These are phyloP conservation scores for Blastomussa wellsi DNA, from an alignment of 92 coral and sea anemone genomes.

Conservation along the genomic window DNA sequence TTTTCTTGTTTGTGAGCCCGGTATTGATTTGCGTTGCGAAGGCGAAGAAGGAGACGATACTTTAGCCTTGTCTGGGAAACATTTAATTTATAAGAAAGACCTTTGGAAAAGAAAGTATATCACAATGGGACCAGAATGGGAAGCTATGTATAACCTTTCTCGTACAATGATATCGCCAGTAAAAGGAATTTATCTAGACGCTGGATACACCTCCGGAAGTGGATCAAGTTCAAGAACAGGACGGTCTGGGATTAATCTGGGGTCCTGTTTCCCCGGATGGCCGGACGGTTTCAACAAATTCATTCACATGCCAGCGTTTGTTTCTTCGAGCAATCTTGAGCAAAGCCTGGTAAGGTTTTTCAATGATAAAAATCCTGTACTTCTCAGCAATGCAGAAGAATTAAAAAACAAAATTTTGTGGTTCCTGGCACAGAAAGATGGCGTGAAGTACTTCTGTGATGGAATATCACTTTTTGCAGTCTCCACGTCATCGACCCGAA, in stretches of 20 bases:
- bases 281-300: conserved; percentile 23
- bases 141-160: background rate
- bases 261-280: conserved; percentile 37
- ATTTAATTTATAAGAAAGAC: conserved; percentile 10
- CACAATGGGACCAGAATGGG: conserved; percentile 31
- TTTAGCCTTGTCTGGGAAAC: conserved; percentile 2
- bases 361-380: background rate
- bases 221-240: background rate
- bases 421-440: conserved; percentile 18
- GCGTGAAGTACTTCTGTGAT: conserved; percentile 20
- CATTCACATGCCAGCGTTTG: conserved; percentile 31
- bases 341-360: conserved; percentile 3
- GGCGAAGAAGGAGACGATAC: conserved; percentile 28
- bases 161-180: conserved; percentile 1
- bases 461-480: conserved; percentile 25
- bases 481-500: background rate
- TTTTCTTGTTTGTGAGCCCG: conserved; percentile 17
- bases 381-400: background rate
- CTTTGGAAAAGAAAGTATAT: background rate
- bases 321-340: background rate
- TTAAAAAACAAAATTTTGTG: conserved; percentile 18
- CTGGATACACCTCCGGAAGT: conserved; percentile 16
- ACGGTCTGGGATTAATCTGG: conserved; percentile 20
- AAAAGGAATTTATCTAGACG: conserved; percentile 28
- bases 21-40: conserved; percentile 2